Evolutionary conservation across 1,140 invertebrate species (phyloP).

Genomic region (Drosophila sulfurigaster): DNA sequence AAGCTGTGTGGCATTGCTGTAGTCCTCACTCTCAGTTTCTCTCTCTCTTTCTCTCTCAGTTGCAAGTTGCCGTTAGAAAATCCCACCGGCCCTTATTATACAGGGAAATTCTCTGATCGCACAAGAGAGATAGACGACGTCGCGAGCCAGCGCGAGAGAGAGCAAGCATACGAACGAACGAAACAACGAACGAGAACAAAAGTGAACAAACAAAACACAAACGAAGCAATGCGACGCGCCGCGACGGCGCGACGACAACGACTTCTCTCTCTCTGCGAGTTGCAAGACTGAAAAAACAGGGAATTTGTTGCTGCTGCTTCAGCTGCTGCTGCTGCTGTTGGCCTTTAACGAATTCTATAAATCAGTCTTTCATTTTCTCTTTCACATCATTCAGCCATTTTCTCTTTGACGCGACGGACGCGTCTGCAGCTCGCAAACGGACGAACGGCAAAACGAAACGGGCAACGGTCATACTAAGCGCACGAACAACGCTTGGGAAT

Average conservation of each 20-base stretch:
- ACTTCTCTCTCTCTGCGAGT: conserved; percentile 28
- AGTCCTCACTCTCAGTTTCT: conserved; percentile 30
- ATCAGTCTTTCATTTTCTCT: conserved; percentile 59
- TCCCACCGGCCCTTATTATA: conserved; percentile 48
- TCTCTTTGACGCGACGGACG: conserved; percentile 84
- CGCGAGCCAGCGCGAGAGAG: conserved; percentile 12
- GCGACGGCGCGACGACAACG: conserved; percentile 28
- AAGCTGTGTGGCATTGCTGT: conserved; percentile 26
- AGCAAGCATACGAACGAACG: conserved; percentile 18
- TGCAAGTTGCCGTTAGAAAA: conserved; percentile 65
- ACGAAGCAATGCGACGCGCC: conserved; percentile 27
- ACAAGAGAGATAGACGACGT: conserved; percentile 23
- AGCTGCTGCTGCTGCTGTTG: conserved; percentile 22
- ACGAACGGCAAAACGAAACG: conserved; percentile 47
- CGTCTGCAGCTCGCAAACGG: conserved; percentile 69
- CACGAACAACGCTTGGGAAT: conserved; percentile 69
- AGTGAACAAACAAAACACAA: conserved; percentile 44
- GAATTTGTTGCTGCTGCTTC: conserved; percentile 43
- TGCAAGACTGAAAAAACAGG: conserved; percentile 47
- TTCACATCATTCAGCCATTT: conserved; percentile 78
- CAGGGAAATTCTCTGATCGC: conserved; percentile 60
- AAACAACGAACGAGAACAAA: conserved; percentile 37
- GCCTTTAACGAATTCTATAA: conserved; percentile 64
- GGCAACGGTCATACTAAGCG: conserved; percentile 35
- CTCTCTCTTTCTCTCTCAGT: conserved; percentile 13